These are phyloP conservation scores for Aquatica leii DNA, from an alignment of 2,888 invertebrate genomes.

Conservation along the genomic window DNA sequence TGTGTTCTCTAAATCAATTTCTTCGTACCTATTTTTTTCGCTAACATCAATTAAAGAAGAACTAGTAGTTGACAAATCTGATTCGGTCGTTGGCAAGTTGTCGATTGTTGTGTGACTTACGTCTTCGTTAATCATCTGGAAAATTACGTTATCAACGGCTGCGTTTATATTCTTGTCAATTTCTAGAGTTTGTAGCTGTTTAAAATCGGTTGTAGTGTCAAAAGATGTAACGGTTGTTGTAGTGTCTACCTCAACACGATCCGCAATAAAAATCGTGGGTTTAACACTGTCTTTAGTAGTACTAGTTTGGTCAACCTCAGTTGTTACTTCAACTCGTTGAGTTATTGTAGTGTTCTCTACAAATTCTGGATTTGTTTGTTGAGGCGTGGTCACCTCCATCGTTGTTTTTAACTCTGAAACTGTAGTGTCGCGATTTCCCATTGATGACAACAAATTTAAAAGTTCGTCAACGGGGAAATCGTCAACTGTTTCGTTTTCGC, in stretches of 20 bases:
- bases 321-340: no score
- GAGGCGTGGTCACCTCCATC: no score
- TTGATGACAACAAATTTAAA: no score
- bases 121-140: conserved; percentile 46
- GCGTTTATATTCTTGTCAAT: conserved; percentile 39
- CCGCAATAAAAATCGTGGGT: not conserved
- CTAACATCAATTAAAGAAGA: not conserved
- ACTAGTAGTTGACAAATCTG: not conserved
- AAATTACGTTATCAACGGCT: conserved; percentile 51
- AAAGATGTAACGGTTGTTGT: not conserved
- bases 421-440: not conserved
- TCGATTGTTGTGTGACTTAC: conserved; percentile 42
- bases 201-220: not conserved
- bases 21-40: conserved; percentile 22
- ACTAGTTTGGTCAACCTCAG: no score
- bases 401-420: not conserved
- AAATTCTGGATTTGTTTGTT: no score
- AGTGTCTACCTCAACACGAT: not conserved
- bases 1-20: conserved; percentile 19
- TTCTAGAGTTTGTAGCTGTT: conserved; percentile 9
- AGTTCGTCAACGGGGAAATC: no score
- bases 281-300: no score
- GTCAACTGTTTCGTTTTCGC: no score
- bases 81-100: conserved; percentile 30
- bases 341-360: no score